Percentiles rank a stretch among this genome's conserved stretches.
Conservation (phyloP, 2,797 vertebrate species). For the Urophycis tenuis region DNA sequence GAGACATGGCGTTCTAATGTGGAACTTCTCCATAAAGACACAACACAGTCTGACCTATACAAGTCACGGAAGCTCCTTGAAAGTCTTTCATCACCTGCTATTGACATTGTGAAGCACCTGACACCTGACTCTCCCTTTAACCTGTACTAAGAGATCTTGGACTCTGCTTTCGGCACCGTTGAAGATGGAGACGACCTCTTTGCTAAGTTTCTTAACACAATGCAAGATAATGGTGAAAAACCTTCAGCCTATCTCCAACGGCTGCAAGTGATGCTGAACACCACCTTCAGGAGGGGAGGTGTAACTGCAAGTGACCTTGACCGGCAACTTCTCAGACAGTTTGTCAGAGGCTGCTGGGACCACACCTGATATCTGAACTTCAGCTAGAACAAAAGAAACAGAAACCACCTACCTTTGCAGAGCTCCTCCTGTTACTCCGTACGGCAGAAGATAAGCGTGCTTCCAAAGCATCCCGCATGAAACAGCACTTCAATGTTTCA, state of each 20-base stretch:
- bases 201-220: too few relatives aligned
- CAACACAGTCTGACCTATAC: background rate
- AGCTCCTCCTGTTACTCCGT: too few relatives aligned
- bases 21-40: background rate
- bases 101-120: constrained; percentile 4
- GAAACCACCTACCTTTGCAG: too few relatives aligned
- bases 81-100: background rate
- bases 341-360: too few relatives aligned
- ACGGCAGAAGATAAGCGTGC: too few relatives aligned
- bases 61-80: background rate
- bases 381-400: too few relatives aligned
- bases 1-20: constrained; percentile 3
- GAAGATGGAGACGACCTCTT: too few relatives aligned
- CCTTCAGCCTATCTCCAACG: too few relatives aligned
- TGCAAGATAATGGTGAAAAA: too few relatives aligned
- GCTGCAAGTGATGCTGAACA: constrained; percentile 17
- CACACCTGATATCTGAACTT: too few relatives aligned
- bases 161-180: background rate
- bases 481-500: constrained; percentile 8
- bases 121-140: too few relatives aligned
- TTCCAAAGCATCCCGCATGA: constrained; percentile 19
- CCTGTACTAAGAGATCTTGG: background rate
- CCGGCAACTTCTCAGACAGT: constrained; percentile 5
- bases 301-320: constrained; percentile 14
- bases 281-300: constrained; percentile 16